A percentile compares a stretch with the other conserved stretches of the same genome.
phyloP scores from a whole-genome alignment of 2,888 invertebrate species.

The Chloroclystis v-ata region DNA sequence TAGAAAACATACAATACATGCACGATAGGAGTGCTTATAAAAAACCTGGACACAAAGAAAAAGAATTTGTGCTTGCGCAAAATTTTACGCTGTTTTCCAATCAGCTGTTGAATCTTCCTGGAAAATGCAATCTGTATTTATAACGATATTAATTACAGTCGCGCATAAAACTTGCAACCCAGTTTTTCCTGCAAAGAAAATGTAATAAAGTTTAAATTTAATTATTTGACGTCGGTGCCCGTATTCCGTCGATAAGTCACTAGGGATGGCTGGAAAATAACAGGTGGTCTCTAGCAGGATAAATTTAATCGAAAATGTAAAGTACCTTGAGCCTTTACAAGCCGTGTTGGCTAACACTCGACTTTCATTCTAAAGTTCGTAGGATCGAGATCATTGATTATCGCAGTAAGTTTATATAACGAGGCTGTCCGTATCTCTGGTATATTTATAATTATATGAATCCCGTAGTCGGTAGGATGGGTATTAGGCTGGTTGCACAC shows the following conservation, averaged over 20 bases:
- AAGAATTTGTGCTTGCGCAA: neutral
- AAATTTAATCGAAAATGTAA: neutral
- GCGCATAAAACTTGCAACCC: constrained; percentile 2
- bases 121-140: constrained; percentile 1
- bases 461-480: too few species aligned
- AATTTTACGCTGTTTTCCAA: neutral
- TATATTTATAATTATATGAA: too few species aligned
- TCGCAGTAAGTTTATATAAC: too few species aligned
- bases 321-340: too few species aligned
- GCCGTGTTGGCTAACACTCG: too few species aligned
- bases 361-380: too few species aligned
- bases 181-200: constrained; percentile 5
- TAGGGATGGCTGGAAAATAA: constrained; percentile 2
- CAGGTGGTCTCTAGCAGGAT: neutral
- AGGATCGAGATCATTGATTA: too few species aligned
- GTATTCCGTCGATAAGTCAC: constrained; percentile 11
- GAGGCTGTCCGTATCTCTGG: too few species aligned
- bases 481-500: too few species aligned
- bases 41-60: too few species aligned
- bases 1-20: too few species aligned
- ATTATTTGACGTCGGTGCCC: constrained; percentile 5
- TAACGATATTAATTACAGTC: constrained; percentile 10
- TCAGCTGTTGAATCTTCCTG: constrained; percentile 11
- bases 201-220: constrained; percentile 10
- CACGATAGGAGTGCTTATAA: too few species aligned